phyloP scores from a whole-genome alignment of 2,797 vertebrate genomes.

The Prunella strophiata region DNA sequence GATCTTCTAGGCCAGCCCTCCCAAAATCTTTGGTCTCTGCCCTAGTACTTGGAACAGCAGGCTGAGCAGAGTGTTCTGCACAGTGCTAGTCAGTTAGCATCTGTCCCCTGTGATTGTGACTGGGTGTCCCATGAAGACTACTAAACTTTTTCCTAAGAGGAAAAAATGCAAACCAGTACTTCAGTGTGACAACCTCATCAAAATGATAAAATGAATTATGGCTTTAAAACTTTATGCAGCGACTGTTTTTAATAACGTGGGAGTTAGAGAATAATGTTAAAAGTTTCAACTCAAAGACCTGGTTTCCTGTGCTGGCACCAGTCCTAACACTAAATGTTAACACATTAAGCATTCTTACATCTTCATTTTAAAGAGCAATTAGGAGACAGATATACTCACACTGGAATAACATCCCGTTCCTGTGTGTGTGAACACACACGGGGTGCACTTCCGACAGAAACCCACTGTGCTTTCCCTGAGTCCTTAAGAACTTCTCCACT shows the following conservation, averaged over 20 bases:
- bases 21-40: constrained; percentile 7
- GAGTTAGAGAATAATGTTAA: constrained; percentile 44
- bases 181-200: constrained; percentile 16
- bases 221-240: constrained; percentile 8
- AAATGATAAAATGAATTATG: constrained; percentile 32
- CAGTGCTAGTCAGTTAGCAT: neutral
- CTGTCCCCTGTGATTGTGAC: neutral
- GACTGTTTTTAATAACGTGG: neutral
- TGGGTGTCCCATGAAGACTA: constrained; percentile 5
- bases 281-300: constrained; percentile 30
- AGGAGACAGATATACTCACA: constrained; percentile 7
- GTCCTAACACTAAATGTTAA: constrained; percentile 6
- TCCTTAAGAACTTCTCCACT: neutral
- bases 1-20: neutral
- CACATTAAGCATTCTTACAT: constrained; percentile 38
- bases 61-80: neutral
- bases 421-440: neutral
- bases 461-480: neutral
- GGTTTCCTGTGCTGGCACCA: constrained; percentile 49
- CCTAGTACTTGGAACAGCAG: neutral
- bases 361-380: constrained; percentile 49
- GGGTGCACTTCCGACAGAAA: neutral
- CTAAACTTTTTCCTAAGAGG: neutral
- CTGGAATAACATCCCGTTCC: neutral
- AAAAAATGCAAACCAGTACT: constrained; percentile 39